Evolutionary conservation across 2,888 invertebrate species (phyloP), one percentile per base, ranked within the genome.

Genomic region (Blastobasis adustella): DNA sequence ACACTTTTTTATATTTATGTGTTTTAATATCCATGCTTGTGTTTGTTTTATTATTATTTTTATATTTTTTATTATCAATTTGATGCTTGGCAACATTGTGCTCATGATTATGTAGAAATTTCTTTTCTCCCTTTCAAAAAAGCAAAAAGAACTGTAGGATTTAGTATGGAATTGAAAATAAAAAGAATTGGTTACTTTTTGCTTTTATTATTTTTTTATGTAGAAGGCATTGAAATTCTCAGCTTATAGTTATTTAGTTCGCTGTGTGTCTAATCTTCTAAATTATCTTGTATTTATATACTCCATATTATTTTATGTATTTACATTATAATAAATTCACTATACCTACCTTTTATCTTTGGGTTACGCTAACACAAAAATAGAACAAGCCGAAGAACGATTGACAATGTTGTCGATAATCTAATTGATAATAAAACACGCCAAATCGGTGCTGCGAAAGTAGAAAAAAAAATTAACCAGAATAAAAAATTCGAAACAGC

Each of bases 61-160:
- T 61, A 54, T 62, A 66, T 66, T 79, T 61, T 81, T 85, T 86
- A 86, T 87, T 87, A 87, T 88, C 87, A 88, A 87, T 87, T 87
- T 81, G 87, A 84, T 74, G 88, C 86, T 87, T 88, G 88, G 88
- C 88, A 88, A 88, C 88, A 88, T 87, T 88, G 87, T 86, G 87
- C 86, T 88, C 87, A 86, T 83, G 10, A 41, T 9, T 10, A 74
- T 70, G 58, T 63, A 58, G 68, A 60, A 58, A 62, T 57, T 49
- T 53, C 54, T 54, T 49, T 62, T 60, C 40, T 40, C 40, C 58
- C 23, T 23, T 23, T 23, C 23, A 23, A 23, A 67, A 79, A 82
- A 81, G 82, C 78, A 76, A 82, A 82, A 82, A 80, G 75, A 68
- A 63, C 73, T 67, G 53, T 60, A 60, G 68, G 69, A 61, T 66